Evolutionary conservation across 2,888 invertebrate species (phyloP), one percentile per base, ranked within the genome.

Genomic region (Aporophyla lueneburgensis): DNA sequence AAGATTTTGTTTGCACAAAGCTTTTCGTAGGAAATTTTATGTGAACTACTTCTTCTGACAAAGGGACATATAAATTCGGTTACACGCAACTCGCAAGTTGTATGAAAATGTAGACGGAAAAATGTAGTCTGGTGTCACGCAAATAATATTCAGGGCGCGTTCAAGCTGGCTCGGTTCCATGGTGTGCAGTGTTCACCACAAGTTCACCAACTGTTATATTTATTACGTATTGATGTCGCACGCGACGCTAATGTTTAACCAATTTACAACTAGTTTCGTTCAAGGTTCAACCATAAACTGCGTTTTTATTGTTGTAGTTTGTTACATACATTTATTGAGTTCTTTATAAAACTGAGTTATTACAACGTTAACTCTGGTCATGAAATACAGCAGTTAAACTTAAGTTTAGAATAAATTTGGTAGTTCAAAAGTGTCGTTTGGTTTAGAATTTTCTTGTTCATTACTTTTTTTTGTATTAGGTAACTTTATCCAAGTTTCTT

Each of bases 171-270:
- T 68, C 62, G 78, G 77, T 76, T 76, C 72, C 63, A 62, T 73
- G 66, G 69, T 71, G 67, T 71, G 59, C 81, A 54, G 59, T 73
- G 76, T 77, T 80, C 71, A 40, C 74, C 74, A 67, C 69, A 71
- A 78, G 76, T 83, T 83, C 66, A 75, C 85, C 75, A 86, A 88
- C 85, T 83, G 80, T 89, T 89, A 88, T 91, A 84, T 91, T 91
- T 88, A 89, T 88, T 90, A 82, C 67, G 65, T 77, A 85, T 92
- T 89, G 92, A 91, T 89, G 89, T 86, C 88, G 88, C 92, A 91
- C 90, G 91, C 90, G 89, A 92, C 85, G 83, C 81, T 91, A 91
- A 91, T 92, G 88, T 89, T 90, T 88, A 86, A 89, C 87, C 87
- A 89, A 90, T 92, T 92, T 89, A 87, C 87, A 90, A 90, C 89